These are phyloP conservation scores for Sarcophaga carnaria DNA, from an alignment of 2,888 invertebrate genomes.

Conservation along the genomic window DNA sequence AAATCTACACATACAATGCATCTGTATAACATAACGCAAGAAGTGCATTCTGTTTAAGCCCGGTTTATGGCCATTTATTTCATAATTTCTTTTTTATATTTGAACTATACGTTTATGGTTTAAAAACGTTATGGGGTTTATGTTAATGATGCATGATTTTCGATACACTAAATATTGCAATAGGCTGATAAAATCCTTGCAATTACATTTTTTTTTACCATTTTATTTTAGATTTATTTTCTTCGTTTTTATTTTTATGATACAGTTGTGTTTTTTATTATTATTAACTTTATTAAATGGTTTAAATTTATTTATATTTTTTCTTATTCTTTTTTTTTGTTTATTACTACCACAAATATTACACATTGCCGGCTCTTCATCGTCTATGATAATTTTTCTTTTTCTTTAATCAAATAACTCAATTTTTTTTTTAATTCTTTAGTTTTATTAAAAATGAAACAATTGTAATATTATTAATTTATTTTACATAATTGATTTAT, in stretches of 20 bases:
- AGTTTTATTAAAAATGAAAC: constrained; percentile 43
- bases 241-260: constrained; percentile 68
- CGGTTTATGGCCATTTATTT: constrained; percentile 29
- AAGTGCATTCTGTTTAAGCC: not conserved
- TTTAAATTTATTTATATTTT: constrained; percentile 49
- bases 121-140: too few species aligned
- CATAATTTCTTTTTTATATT: constrained; percentile 16
- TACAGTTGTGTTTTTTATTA: constrained; percentile 58
- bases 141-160: not conserved
- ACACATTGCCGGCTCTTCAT: constrained; percentile 77
- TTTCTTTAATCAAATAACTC: not conserved
- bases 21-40: not conserved
- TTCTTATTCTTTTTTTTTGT: constrained; percentile 40
- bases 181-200: constrained; percentile 58
- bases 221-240: constrained; percentile 77
- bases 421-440: constrained; percentile 23
- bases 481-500: constrained; percentile 1
- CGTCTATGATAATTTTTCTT: constrained; percentile 18
- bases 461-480: constrained; percentile 16
- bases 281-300: not conserved
- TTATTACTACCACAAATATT: constrained; percentile 72
- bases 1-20: too few species aligned
- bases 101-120: constrained; percentile 25
- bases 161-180: constrained; percentile 23
- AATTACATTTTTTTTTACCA: constrained; percentile 72